Evolutionary conservation across 2,888 invertebrate species (phyloP).

Genomic region (Podotricha telesiphe): DNA sequence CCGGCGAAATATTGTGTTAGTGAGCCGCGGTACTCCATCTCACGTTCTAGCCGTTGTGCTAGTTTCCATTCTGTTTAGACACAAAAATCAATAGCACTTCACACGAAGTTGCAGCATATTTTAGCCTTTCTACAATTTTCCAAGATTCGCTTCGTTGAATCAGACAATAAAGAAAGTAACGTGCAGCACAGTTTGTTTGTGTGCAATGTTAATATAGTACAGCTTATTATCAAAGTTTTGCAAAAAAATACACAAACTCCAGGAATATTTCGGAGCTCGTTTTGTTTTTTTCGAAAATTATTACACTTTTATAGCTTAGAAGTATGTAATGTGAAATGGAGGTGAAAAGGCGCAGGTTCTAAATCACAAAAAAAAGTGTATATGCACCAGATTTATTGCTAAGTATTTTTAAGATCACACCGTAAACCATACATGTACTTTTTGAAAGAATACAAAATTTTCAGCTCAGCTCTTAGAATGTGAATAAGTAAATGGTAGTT

Average conservation of each 20-base stretch:
- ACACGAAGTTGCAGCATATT: conserved; percentile 30
- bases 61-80: conserved; percentile 41
- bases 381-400: too few relatives aligned
- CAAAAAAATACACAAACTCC: neutral
- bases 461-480: too few relatives aligned
- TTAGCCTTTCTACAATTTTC: conserved; percentile 10
- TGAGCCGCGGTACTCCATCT: conserved; percentile 35
- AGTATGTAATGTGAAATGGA: too few relatives aligned
- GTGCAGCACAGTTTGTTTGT: neutral
- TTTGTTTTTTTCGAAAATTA: too few relatives aligned
- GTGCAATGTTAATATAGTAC: neutral
- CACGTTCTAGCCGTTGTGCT: conserved; percentile 38
- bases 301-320: too few relatives aligned
- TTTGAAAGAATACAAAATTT: too few relatives aligned
- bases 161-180: neutral
- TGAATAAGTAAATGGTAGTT: too few relatives aligned
- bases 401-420: too few relatives aligned
- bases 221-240: neutral
- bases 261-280: neutral
- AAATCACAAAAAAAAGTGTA: too few relatives aligned
- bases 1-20: conserved; percentile 41
- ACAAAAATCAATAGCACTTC: conserved; percentile 40
- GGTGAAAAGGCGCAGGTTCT: too few relatives aligned
- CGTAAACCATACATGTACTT: too few relatives aligned
- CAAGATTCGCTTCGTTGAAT: conserved; percentile 11